phyloP scores from a whole-genome alignment of 2,797 vertebrate genomes.

The Melanogrammus aeglefinus region DNA sequence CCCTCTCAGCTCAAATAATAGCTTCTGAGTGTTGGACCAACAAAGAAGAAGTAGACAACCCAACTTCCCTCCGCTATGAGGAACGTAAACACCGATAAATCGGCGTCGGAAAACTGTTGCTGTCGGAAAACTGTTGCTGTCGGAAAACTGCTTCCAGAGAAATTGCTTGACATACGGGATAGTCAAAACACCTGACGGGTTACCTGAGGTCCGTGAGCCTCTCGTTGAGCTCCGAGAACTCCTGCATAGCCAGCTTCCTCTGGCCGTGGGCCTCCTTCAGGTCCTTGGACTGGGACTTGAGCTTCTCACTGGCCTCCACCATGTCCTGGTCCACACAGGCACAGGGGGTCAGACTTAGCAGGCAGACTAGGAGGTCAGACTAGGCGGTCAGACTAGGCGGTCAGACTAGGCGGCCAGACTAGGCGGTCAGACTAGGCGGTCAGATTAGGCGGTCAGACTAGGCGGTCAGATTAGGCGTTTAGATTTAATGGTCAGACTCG shows the following conservation, averaged over 20 bases:
- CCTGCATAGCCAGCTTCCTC: constrained; percentile 94
- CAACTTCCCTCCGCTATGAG: not conserved
- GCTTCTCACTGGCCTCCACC: constrained; percentile 60
- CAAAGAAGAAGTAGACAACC: not conserved
- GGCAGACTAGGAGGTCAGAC: no score
- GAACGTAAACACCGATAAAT: no score
- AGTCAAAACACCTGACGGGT: constrained; percentile 23
- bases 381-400: no score
- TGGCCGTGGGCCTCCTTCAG: constrained; percentile 97
- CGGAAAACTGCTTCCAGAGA: no score
- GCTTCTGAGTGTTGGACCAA: not conserved
- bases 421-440: no score
- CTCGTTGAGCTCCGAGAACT: constrained; percentile 96
- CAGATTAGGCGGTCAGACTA: no score
- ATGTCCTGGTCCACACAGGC: constrained; percentile 52
- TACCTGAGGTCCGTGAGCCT: constrained; percentile 91
- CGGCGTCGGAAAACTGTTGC: no score
- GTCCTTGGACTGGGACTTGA: constrained; percentile 89
- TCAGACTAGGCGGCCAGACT: no score
- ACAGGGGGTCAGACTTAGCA: not conserved
- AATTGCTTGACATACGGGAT: no score
- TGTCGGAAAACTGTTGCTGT: no score
- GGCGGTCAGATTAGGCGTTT: no score
- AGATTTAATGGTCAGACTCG: no score
- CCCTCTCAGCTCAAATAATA: not conserved